These are phyloP conservation scores for Callaeas wilsoni DNA, from an alignment of 2,113 vertebrate genomes.

Conservation along the genomic window DNA sequence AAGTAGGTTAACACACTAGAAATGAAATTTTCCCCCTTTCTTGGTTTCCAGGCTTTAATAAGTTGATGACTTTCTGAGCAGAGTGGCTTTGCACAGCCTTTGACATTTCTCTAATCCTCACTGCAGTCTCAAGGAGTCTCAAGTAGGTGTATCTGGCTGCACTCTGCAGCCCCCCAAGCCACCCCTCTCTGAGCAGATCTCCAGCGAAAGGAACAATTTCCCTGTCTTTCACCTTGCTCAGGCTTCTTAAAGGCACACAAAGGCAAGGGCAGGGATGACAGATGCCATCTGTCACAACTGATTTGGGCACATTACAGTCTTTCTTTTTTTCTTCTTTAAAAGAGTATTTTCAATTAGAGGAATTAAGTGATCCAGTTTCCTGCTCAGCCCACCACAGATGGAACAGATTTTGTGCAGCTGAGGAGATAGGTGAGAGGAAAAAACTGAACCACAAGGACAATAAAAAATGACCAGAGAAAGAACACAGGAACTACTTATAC, in stretches of 20 bases:
- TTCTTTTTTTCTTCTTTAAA: background rate
- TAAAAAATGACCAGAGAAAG: background rate
- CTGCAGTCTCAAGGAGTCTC: background rate
- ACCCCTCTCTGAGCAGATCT: background rate
- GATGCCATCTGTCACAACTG: slow-evolving; percentile 8
- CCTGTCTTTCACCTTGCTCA: background rate
- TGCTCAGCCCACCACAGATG: background rate
- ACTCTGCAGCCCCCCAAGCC: background rate
- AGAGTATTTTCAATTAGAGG: background rate
- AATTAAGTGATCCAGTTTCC: background rate
- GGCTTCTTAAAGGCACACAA: background rate
- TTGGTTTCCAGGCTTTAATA: background rate
- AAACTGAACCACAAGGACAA: background rate
- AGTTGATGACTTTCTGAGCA: background rate
- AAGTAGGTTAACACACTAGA: background rate
- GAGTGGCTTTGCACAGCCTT: background rate
- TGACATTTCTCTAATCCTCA: background rate
- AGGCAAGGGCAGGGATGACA: background rate
- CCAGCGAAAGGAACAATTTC: background rate
- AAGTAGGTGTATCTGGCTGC: background rate
- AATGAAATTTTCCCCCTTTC: background rate
- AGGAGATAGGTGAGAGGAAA: background rate
- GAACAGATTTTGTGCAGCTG: background rate
- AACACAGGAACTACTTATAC: rapidly evolving
- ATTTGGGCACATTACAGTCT: background rate